Evolutionary conservation across 1,140 invertebrate genomes (phyloP).

Genomic region (Calephelis virginiensis): DNA sequence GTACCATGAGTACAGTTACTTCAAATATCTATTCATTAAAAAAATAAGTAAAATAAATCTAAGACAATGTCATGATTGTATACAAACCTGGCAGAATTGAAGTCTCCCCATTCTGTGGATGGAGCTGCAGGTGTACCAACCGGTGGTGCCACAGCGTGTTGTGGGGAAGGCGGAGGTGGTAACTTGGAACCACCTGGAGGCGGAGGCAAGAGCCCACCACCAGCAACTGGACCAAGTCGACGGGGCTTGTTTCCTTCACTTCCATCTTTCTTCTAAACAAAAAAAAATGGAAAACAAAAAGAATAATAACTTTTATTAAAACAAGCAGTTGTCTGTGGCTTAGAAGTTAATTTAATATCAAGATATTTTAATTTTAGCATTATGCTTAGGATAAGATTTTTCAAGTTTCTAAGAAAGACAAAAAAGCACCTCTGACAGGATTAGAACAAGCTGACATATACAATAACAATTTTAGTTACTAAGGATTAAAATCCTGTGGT

Average conservation of each 20-base stretch:
- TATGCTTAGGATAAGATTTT: no score
- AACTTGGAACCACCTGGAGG: constrained; percentile 88
- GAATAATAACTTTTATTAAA: no score
- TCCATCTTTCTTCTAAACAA: constrained; percentile 91
- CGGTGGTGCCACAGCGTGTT: constrained; percentile 81
- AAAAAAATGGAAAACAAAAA: constrained; percentile 9
- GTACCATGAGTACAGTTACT: no score
- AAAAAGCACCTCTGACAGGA: no score
- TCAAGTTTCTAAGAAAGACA: no score
- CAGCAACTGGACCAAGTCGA: constrained; percentile 78
- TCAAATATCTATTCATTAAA: neutral
- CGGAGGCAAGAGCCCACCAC: constrained; percentile 87
- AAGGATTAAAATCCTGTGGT: no score
- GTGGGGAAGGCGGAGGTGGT: constrained; percentile 83
- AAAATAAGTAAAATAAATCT: neutral
- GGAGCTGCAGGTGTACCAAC: constrained; percentile 72
- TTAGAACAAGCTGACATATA: no score
- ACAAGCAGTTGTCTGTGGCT: no score
- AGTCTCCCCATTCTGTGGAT: constrained; percentile 87
- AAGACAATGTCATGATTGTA: neutral
- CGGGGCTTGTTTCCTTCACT: constrained; percentile 82
- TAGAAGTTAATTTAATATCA: no score
- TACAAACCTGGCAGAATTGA: constrained; percentile 83
- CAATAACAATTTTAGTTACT: no score
- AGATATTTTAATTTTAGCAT: no score